phyloP scores from a whole-genome alignment of 2,888 invertebrate genomes.

The Meganola albula region DNA sequence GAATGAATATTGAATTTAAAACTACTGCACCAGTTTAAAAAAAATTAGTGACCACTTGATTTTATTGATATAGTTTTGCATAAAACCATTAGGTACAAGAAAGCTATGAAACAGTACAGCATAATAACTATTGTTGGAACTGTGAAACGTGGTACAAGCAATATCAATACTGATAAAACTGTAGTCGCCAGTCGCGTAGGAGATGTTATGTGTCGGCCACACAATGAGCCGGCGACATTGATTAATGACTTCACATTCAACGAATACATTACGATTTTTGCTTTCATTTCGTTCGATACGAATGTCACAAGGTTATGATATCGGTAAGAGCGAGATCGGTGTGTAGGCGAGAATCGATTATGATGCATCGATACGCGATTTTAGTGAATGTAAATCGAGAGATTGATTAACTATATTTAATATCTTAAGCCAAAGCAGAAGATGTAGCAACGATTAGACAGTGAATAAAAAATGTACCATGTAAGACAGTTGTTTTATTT shows the following conservation, averaged over 20 bases:
- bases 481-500: too few species aligned
- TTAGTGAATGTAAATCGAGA: slow-evolving; percentile 16
- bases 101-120: too few species aligned
- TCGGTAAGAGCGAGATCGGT: slow-evolving; percentile 50
- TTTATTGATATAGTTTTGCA: too few species aligned
- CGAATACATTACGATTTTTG: slow-evolving; percentile 78
- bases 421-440: slow-evolving; percentile 2
- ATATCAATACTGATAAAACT: slow-evolving; percentile 56
- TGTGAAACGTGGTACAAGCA: slow-evolving; percentile 35
- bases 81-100: too few species aligned
- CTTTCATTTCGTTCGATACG: slow-evolving; percentile 73
- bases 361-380: slow-evolving; percentile 24
- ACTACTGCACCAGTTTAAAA: too few species aligned
- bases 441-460: too few species aligned
- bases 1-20: too few species aligned
- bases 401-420: slow-evolving; percentile 12
- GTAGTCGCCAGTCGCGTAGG: slow-evolving; percentile 44
- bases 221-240: slow-evolving; percentile 73
- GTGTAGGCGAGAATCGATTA: slow-evolving; percentile 29
- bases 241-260: slow-evolving; percentile 72
- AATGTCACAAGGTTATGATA: slow-evolving; percentile 77
- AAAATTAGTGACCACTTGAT: too few species aligned
- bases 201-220: slow-evolving; percentile 71
- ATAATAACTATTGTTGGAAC: too few species aligned
- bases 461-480: too few species aligned